A percentile compares a stretch with the other conserved stretches of the same genome.
phyloP scores from a whole-genome alignment of 2,113 vertebrate species.

The Nesospiza acunhae region DNA sequence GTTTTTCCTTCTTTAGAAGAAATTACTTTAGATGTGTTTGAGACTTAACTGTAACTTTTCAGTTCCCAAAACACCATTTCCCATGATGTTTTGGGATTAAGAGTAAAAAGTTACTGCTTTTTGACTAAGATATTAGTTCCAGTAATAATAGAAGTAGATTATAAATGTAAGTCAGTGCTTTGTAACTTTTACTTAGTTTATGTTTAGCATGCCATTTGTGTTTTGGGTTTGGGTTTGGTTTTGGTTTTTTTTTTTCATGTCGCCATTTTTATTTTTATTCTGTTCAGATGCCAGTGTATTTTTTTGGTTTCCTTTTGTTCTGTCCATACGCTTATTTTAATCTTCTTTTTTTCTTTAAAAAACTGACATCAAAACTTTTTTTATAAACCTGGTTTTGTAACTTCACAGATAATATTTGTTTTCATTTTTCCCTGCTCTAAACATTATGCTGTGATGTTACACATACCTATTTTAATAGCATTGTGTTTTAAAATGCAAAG shows the following conservation, averaged over 20 bases:
- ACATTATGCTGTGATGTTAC: background rate
- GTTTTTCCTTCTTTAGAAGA: background rate
- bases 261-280: conserved; percentile 11
- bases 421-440: background rate
- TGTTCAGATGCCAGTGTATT: conserved; percentile 56
- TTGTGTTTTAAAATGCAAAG: background rate
- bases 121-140: background rate
- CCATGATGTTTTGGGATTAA: background rate
- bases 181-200: background rate
- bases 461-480: background rate
- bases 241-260: background rate
- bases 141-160: background rate
- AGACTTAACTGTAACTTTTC: background rate
- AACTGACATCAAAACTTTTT: background rate
- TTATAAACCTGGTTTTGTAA: background rate
- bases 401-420: background rate
- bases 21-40: background rate
- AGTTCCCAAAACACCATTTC: background rate
- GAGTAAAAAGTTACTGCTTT: background rate
- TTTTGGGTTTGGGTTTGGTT: background rate
- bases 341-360: background rate
- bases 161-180: background rate
- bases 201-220: background rate
- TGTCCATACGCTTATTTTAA: background rate
- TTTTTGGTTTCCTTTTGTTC: background rate